Evolutionary conservation across 2,888 invertebrate genomes (phyloP).

Genomic region (Lasioglossum marginatum): DNA sequence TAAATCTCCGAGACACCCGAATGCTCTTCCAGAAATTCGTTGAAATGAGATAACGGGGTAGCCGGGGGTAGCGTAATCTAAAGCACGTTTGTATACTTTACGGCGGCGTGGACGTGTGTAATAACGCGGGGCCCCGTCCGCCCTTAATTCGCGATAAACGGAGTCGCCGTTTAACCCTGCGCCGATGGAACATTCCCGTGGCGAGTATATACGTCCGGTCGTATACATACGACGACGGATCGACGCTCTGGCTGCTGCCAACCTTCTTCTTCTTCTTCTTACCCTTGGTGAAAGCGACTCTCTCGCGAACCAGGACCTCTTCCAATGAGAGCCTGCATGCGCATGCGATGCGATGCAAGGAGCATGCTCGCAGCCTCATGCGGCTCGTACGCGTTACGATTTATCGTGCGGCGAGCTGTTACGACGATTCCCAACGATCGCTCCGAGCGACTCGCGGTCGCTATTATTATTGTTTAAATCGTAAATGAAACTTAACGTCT

Average conservation of each 20-base stretch:
- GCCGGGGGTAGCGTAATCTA: conserved; percentile 43
- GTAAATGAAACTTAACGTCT: conserved; percentile 1
- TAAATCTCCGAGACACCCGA: conserved; percentile 40
- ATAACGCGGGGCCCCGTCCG: conserved; percentile 36
- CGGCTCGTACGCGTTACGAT: conserved; percentile 4
- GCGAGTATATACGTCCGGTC: conserved; percentile 6
- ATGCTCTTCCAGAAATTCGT: conserved; percentile 61
- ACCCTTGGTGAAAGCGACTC: background rate
- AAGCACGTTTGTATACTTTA: conserved; percentile 42
- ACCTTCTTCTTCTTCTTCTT: background rate
- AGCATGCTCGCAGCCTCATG: background rate
- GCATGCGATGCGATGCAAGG: background rate
- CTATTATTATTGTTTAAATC: background rate
- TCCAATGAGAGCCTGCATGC: conserved; percentile 1
- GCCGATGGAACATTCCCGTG: conserved; percentile 5
- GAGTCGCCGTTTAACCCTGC: conserved; percentile 15
- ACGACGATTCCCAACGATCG: background rate
- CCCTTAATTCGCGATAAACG: conserved; percentile 38
- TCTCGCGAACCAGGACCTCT: background rate
- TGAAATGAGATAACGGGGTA: conserved; percentile 54
- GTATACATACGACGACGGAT: conserved; percentile 13
- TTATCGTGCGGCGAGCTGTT: background rate
- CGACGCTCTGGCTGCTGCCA: conserved; percentile 2
- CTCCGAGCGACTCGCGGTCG: background rate
- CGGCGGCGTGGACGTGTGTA: conserved; percentile 24